Percentiles rank a stretch among this genome's conserved stretches.
phyloP scores from a whole-genome alignment of 2,888 invertebrate genomes.

The Ophraella communa region DNA sequence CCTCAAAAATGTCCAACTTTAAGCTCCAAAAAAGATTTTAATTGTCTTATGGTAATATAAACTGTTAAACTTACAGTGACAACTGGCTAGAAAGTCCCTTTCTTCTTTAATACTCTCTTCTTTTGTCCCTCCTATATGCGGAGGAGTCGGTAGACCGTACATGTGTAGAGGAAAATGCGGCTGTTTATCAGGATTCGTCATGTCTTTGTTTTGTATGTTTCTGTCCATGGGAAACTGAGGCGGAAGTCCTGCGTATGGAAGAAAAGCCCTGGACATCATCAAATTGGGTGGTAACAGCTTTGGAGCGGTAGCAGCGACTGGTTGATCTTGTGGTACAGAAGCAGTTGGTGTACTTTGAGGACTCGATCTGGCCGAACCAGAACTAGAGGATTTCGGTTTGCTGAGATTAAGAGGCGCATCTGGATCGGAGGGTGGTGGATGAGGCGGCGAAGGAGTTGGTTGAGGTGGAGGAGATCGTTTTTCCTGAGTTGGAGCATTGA shows the following conservation, averaged over 20 bases:
- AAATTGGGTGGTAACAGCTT: conserved; percentile 66
- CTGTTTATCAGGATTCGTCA: conserved; percentile 53
- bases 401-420: conserved; percentile 88
- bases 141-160: conserved; percentile 58
- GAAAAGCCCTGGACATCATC: conserved; percentile 67
- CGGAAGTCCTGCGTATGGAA: conserved; percentile 68
- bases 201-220: conserved; percentile 52
- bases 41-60: too few species aligned
- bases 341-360: conserved; percentile 57
- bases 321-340: conserved; percentile 61
- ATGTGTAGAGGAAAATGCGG: conserved; percentile 57
- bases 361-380: conserved; percentile 65
- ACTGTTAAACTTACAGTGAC: conserved; percentile 64
- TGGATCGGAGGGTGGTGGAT: conserved; percentile 63
- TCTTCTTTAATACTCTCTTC: conserved; percentile 64
- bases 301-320: conserved; percentile 65
- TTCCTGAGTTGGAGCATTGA: conserved; percentile 48
- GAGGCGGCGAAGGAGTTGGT: conserved; percentile 59
- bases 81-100: conserved; percentile 68
- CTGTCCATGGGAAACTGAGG: conserved; percentile 64
- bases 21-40: too few species aligned
- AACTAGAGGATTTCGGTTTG: conserved; percentile 74
- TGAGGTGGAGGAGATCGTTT: conserved; percentile 55
- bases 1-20: too few species aligned
- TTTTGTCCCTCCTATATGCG: conserved; percentile 47